Base-by-base conservation (phyloP, 2,888 invertebrate species). In the Thecophora atra region DNA sequence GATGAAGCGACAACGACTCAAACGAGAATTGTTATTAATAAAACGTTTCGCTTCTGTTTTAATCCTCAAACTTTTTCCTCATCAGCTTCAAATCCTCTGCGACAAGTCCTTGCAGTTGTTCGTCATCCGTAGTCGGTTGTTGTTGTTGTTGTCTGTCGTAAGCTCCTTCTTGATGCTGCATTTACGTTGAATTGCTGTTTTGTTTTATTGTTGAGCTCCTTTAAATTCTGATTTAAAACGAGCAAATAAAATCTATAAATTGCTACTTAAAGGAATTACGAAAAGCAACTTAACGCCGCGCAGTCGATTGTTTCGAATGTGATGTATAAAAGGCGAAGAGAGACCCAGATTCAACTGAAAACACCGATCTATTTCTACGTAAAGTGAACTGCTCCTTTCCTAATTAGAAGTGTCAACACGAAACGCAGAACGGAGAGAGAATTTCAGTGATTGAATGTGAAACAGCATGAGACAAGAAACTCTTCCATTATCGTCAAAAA, bases 181-280 rank as follows among this genome's bases (percentile, higher is more conserved):
- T 56, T 54, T 56, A 37, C 67, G 67, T 24, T 66, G 26, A 51
- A 51, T 66, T 5, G n/a, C 28, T 66, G 66, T 6, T 5, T 47
- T 28, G 28, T 11, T 2, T 6, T 11, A 8, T 37, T 52, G 30
- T 54, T 66, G 11, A 66, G 52, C 37, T 47, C 5, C 17, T 54
- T 11, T 37, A 37, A 11, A 54, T 68, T 56, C 67, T 68, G 67
- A 68, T 68, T 68, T 68, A 68, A 68, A 21, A 42, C 42, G 44
- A 51, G 44, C 44, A 47, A 47, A 47, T 24, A 24, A 6, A 64
- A n/a, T n/a, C n/a, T 44, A 15, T 3, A 44, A 24, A n/a, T n/a
- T n/a, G n/a, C n/a, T n/a, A n/a, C n/a, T n/a, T n/a, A n/a, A n/a
- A n/a, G n/a, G n/a, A n/a, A n/a, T n/a, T n/a, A n/a, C n/a, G n/a